Conservation (phyloP, 1,140 invertebrate species). For the Zeugodacus cucurbitae region DNA sequence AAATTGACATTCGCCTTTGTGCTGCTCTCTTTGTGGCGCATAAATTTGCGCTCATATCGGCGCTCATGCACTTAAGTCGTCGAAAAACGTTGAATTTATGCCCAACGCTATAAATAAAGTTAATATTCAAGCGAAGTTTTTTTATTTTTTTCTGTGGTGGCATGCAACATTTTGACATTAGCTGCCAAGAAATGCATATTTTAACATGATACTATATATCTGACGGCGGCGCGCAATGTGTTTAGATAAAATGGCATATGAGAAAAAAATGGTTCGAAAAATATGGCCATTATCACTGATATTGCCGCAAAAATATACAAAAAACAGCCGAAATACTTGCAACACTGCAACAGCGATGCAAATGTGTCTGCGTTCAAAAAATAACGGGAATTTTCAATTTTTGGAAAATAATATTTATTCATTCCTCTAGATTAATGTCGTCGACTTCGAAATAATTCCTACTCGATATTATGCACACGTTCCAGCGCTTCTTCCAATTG, state of each 20-base stretch:
- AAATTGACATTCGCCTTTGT: background rate
- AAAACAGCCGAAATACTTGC: background rate
- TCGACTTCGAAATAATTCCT: too few species aligned
- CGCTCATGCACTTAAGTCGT: background rate
- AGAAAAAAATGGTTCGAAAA: background rate
- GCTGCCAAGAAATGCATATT: slow-evolving; percentile 30
- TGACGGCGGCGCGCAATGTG: background rate
- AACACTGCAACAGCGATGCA: background rate
- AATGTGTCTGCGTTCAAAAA: background rate
- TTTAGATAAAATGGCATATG: background rate
- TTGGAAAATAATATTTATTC: too few species aligned
- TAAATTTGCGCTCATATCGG: background rate
- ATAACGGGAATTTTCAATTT: too few species aligned
- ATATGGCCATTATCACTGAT: background rate
- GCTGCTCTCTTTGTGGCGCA: background rate
- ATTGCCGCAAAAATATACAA: background rate
- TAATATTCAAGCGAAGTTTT: background rate
- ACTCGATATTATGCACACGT: too few species aligned
- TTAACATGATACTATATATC: slow-evolving; percentile 11
- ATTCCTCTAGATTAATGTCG: too few species aligned
- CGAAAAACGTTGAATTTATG: background rate
- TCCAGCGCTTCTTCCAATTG: too few species aligned
- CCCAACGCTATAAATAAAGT: background rate
- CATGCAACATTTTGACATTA: slow-evolving; percentile 35
- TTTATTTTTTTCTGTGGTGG: background rate